Conservation (phyloP, 2,888 invertebrate species). For the Lycocerus yunnanus region DNA sequence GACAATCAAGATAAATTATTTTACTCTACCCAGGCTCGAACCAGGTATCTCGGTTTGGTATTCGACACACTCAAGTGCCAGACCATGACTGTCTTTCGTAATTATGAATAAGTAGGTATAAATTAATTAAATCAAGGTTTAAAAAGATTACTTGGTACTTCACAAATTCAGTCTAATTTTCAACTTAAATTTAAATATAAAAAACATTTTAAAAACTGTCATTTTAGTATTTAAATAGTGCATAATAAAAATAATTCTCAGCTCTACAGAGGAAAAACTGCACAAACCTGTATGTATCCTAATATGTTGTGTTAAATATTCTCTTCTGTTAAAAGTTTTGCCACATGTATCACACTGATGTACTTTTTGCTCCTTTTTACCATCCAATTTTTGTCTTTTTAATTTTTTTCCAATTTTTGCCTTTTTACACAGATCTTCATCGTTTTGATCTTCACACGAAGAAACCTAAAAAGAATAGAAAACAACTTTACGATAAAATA, state of each 20-base stretch:
- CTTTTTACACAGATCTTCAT: constrained; percentile 10
- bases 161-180: no score
- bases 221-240: no score
- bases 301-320: constrained; percentile 47
- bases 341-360: constrained; percentile 52
- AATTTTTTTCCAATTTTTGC: constrained; percentile 20
- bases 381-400: constrained; percentile 23
- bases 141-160: no score
- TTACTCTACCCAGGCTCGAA: no score
- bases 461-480: neutral
- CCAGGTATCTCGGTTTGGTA: no score
- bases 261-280: neutral
- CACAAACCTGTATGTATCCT: constrained; percentile 43
- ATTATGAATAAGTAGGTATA: no score
- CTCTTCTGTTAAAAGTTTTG: constrained; percentile 50
- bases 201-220: no score
- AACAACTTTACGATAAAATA: neutral
- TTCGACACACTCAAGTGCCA: no score
- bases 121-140: no score
- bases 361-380: constrained; percentile 38
- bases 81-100: no score
- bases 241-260: neutral
- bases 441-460: neutral
- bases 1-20: no score
- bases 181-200: no score